Evolutionary conservation across 2,113 vertebrate species (phyloP), one percentile per base, ranked within the genome.

Genomic region (Xerus inauris): DNA sequence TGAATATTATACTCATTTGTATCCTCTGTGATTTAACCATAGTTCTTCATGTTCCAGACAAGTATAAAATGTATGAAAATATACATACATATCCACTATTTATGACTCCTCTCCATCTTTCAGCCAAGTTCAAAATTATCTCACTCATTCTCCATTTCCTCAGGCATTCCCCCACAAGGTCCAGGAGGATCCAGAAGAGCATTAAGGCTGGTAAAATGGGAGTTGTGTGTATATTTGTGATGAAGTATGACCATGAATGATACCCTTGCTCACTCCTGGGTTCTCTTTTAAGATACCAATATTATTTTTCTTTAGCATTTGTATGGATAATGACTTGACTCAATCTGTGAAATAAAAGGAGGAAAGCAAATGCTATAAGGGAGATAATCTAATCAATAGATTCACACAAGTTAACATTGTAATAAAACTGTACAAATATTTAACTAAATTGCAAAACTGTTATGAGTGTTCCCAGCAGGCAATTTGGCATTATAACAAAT

Each of bases 401-500:
- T 14, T 89, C n/a, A 83, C 13, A 42, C 87, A 95, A 95, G 90
- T 92, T 65, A 97, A 72, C 81, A 80, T 54, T 90, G 57, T 62
- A 72, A 94, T 90, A 95, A 96, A 94, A 72, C 77, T 62, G 64
- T 89, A 85, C 77, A 97, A 96, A 94, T 85, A 92, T 94, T 96
- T 96, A 92, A 69, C 84, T 71, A 62, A 92, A 81, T 54, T 90
- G 30, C 38, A 71, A 95, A 91, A 96, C 14, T 47, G 26, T 76
- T 75, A 62, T 83, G 64, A 71, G 14, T 87, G 26, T 85, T 54
- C 59, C 38, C 62, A 84, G 85, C 49, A 76, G 42, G 45, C 26
- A 92, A 24, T 82, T 59, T 94, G 87, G 45, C 85, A 82, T 85
- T 30, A 81, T 82, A 81, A 80, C 35, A 81, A 85, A 40, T 75